Percentiles rank a stretch among this genome's conserved stretches.
These are phyloP conservation scores for Dromaius novaehollandiae DNA, from an alignment of 2,113 vertebrate genomes.

Conservation along the genomic window DNA sequence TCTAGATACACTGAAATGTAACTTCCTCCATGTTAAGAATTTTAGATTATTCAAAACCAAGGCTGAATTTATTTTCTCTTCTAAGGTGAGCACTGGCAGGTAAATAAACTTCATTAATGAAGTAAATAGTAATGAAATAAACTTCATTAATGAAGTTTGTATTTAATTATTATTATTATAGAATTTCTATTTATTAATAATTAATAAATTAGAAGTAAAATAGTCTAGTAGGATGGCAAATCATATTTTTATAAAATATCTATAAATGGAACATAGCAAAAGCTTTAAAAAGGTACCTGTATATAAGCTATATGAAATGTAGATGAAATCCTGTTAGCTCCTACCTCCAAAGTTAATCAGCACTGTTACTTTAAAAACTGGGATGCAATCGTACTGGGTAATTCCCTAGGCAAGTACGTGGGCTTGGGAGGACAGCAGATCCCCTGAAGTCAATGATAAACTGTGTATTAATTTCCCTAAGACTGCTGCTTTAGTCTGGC, in stretches of 20 bases:
- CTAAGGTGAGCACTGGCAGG: not conserved
- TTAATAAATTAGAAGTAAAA: constrained; percentile 23
- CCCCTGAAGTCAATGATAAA: not conserved
- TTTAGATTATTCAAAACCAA: not conserved
- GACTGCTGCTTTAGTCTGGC: not conserved
- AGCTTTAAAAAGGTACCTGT: not conserved
- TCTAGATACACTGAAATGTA: not conserved
- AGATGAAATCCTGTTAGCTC: not conserved
- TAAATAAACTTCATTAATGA: not conserved
- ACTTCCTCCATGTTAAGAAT: not conserved
- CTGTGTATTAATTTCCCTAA: not conserved
- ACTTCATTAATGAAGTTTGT: not conserved
- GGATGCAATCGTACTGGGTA: not conserved
- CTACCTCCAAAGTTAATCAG: not conserved
- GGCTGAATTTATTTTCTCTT: constrained; percentile 17
- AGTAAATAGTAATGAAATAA: not conserved
- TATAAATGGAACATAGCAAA: not conserved
- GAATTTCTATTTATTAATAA: not conserved
- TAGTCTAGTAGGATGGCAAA: not conserved
- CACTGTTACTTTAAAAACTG: not conserved
- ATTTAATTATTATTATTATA: not conserved
- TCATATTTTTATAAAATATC: not conserved
- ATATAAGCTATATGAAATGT: not conserved
- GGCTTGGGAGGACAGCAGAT: not conserved
- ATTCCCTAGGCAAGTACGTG: not conserved